Conservation (phyloP, 2,797 vertebrate species). For the Mormyrus hasselquistii region DNA sequence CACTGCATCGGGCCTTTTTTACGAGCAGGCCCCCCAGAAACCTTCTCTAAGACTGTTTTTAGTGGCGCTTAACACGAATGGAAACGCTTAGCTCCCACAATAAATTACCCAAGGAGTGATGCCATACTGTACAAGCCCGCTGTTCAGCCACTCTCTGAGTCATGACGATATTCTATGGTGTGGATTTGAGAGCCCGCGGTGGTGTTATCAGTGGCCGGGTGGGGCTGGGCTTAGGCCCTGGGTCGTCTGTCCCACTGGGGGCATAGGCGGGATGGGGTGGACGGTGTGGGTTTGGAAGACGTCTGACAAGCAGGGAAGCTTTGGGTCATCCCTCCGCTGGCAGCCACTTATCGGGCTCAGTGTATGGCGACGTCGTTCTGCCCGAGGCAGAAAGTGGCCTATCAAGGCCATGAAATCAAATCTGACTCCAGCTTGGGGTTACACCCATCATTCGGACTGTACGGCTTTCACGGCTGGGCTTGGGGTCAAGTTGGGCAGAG, state of each 20-base stretch:
- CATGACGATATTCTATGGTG: constrained; percentile 28
- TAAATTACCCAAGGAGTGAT: constrained; percentile 60
- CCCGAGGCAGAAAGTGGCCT: background rate
- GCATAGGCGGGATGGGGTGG: background rate
- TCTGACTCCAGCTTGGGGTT: background rate
- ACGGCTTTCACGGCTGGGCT: constrained; percentile 33
- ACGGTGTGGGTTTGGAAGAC: background rate
- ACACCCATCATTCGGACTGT: background rate
- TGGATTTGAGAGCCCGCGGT: constrained; percentile 33
- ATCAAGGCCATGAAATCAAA: background rate
- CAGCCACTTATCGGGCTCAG: background rate
- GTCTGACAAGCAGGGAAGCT: background rate
- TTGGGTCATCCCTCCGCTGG: constrained; percentile 7
- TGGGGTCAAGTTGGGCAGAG: constrained; percentile 50
- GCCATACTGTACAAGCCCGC: constrained; percentile 52
- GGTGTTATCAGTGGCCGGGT: background rate
- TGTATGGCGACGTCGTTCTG: background rate
- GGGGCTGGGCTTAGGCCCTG: constrained; percentile 31
- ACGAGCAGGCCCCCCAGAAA: constrained; percentile 66
- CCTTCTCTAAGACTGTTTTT: constrained; percentile 58
- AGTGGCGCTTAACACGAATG: constrained; percentile 65
- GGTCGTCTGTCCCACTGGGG: constrained; percentile 22
- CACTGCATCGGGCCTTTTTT: constrained; percentile 57
- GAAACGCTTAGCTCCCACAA: constrained; percentile 65
- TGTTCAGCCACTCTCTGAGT: constrained; percentile 31